These are phyloP conservation scores for Venusia cambrica DNA, from an alignment of 2,888 invertebrate genomes.

Conservation along the genomic window DNA sequence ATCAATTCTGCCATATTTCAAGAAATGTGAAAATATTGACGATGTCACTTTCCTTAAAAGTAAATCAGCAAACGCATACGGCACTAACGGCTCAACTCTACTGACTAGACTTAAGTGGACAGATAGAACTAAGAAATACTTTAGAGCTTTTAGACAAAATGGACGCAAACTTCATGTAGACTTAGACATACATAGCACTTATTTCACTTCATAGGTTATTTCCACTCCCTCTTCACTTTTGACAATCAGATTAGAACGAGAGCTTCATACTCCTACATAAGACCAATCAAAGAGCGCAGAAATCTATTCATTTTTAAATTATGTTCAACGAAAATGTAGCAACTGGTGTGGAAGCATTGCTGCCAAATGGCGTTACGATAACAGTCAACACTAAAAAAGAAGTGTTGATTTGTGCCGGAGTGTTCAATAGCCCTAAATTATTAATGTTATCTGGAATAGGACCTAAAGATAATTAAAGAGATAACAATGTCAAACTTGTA, in stretches of 20 bases:
- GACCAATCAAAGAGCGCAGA: constrained; percentile 12
- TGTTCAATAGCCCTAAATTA: constrained; percentile 58
- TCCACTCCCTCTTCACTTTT: too few relatives aligned
- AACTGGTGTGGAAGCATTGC: constrained; percentile 17
- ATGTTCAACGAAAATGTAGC: constrained; percentile 19
- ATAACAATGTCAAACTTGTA: constrained; percentile 42
- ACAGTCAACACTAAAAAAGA: constrained; percentile 39
- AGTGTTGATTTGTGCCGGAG: constrained; percentile 58
- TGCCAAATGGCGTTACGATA: constrained; percentile 8
- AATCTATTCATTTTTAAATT: constrained; percentile 21
- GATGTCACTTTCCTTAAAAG: constrained; percentile 1
- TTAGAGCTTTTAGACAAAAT: constrained; percentile 19
- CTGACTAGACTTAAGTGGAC: background rate
- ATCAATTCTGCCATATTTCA: constrained; percentile 2
- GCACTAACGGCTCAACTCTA: background rate
- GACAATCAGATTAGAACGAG: constrained; percentile 21
- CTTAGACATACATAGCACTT: too few relatives aligned
- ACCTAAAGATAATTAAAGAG: constrained; percentile 42
- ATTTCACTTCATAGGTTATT: too few relatives aligned
- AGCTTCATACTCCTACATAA: constrained; percentile 19
- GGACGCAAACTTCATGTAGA: constrained; percentile 19
- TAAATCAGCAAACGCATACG: background rate
- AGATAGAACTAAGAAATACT: constrained; percentile 4
- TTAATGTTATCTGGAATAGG: constrained; percentile 66
- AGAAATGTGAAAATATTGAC: constrained; percentile 6